A percentile compares a stretch with the other conserved stretches of the same genome.
These are phyloP conservation scores for Lytechinus variegatus DNA, from an alignment of 35 echinoderm and acorn worm genomes.

Conservation along the genomic window DNA sequence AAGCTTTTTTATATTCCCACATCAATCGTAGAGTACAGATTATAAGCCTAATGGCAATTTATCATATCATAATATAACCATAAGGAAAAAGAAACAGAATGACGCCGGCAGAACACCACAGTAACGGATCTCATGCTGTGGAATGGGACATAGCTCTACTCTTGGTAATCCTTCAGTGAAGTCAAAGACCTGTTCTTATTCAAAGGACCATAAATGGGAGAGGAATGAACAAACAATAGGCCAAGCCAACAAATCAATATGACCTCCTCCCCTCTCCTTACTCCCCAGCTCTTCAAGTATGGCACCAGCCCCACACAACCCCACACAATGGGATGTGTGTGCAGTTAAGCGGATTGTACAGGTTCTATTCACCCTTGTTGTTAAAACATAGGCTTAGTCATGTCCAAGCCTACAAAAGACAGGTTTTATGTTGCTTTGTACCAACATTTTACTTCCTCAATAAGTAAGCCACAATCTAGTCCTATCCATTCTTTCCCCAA, in stretches of 20 bases:
- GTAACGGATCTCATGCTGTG: background rate
- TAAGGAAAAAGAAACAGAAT: background rate
- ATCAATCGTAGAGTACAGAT: background rate
- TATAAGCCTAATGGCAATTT: background rate
- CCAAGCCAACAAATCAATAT: conserved; percentile 43
- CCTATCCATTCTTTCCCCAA: background rate
- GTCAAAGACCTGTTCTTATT: conserved; percentile 24
- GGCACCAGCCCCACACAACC: background rate
- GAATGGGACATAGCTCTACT: background rate
- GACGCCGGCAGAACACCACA: background rate
- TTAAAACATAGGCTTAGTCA: conserved; percentile 21
- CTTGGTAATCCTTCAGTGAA: conserved; percentile 31
- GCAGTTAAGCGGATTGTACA: conserved; percentile 15
- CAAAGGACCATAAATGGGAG: conserved; percentile 18
- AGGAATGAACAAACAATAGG: conserved; percentile 30
- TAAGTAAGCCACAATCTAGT: background rate
- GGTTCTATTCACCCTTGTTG: conserved; percentile 5
- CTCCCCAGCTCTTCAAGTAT: background rate
- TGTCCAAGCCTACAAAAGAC: background rate
- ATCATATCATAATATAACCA: background rate
- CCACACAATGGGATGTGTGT: background rate
- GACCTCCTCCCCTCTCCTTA: conserved; percentile 2
- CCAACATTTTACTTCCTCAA: background rate
- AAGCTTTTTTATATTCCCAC: background rate
- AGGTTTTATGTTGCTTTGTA: conserved; percentile 5